Conservation (phyloP, 2,113 vertebrate species). For the Oncorhynchus gorbuscha region DNA sequence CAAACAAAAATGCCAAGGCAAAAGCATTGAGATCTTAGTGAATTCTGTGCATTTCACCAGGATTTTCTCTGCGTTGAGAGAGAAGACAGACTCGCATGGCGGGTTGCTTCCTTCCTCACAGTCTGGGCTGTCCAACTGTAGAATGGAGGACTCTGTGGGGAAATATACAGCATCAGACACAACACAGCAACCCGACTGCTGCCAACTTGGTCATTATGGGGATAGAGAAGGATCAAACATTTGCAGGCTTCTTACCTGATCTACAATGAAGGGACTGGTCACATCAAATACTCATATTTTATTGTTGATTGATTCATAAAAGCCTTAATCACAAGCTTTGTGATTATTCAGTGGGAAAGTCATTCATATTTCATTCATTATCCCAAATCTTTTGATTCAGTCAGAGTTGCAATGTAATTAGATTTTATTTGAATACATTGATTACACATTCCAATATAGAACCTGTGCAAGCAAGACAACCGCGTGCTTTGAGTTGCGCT, state of each 20-base stretch:
- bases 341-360: not conserved
- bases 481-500: not conserved
- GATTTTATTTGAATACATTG: not conserved
- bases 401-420: no score
- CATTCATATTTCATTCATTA: not conserved
- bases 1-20: not conserved
- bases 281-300: not conserved
- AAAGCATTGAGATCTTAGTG: not conserved
- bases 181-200: not conserved
- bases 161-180: conserved; percentile 17
- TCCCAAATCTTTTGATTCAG: no score
- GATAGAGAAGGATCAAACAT: not conserved
- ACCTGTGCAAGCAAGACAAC: not conserved
- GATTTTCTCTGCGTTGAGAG: conserved; percentile 93
- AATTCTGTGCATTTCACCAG: conserved; percentile 75
- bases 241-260: not conserved
- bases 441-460: not conserved
- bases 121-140: conserved; percentile 87
- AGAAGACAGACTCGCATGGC: conserved; percentile 87
- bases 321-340: no score
- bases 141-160: conserved; percentile 83
- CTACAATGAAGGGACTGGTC: no score
- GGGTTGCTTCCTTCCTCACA: conserved; percentile 85
- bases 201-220: not conserved
- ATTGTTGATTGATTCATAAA: no score